phyloP scores from a whole-genome alignment of 2,888 invertebrate genomes.

The Papilio demoleus region DNA sequence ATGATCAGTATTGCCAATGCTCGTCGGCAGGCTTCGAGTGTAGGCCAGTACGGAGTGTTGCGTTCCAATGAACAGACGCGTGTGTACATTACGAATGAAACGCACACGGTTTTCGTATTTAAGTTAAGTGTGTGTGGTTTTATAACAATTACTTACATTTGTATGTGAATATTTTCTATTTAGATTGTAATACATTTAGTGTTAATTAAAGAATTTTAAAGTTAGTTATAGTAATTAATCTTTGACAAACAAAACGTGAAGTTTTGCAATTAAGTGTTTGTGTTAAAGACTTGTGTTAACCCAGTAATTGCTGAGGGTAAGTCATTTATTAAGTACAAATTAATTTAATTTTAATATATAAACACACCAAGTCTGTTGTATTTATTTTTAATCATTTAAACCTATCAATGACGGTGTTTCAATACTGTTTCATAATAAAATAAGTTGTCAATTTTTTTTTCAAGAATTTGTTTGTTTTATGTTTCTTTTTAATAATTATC shows the following conservation, averaged over 20 bases:
- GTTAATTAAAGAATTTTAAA: slow-evolving; percentile 19
- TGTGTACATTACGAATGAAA: not conserved
- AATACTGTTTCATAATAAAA: too few relatives aligned
- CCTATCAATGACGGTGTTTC: too few relatives aligned
- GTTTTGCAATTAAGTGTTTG: slow-evolving; percentile 40
- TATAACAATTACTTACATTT: not conserved
- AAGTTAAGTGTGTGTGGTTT: slow-evolving; percentile 30
- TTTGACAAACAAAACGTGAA: slow-evolving; percentile 40
- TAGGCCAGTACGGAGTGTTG: slow-evolving; percentile 31
- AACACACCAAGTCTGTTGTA: too few relatives aligned
- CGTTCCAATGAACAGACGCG: slow-evolving; percentile 21
- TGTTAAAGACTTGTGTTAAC: slow-evolving; percentile 38
- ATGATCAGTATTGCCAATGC: slow-evolving; percentile 19
- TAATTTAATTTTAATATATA: not conserved
- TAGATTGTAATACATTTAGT: not conserved
- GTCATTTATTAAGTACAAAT: slow-evolving; percentile 6
- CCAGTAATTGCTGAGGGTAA: slow-evolving; percentile 36
- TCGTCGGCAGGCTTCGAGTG: slow-evolving; percentile 32
- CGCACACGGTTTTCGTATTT: slow-evolving; percentile 34
- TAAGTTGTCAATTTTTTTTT: too few relatives aligned
- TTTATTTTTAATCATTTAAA: too few relatives aligned
- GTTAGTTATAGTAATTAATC: slow-evolving; percentile 38
- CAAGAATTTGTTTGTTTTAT: too few relatives aligned
- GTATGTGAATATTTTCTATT: slow-evolving; percentile 8
- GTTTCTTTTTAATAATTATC: too few relatives aligned